These are phyloP conservation scores for Acromyrmex charruanus DNA, from an alignment of 1,140 invertebrate species.

Conservation along the genomic window DNA sequence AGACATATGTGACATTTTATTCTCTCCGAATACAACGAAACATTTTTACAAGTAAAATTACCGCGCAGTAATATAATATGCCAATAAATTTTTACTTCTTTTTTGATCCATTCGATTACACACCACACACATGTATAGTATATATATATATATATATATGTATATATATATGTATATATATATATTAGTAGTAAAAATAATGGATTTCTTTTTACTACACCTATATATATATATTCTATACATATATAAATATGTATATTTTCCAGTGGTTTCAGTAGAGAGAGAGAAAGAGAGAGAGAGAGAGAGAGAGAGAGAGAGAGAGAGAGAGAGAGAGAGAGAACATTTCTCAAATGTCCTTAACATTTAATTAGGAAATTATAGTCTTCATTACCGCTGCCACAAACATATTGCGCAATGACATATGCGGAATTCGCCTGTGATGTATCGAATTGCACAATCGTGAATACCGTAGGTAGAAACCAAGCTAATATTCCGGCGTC, in stretches of 20 bases:
- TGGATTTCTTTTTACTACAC: too few species aligned
- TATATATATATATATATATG: too few species aligned
- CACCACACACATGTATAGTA: too few species aligned
- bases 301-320: too few species aligned
- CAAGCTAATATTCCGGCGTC: constrained; percentile 41
- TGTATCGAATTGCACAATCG: constrained; percentile 2
- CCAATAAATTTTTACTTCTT: background rate
- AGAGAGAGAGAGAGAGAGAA: background rate
- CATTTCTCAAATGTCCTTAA: background rate
- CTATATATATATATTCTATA: too few species aligned
- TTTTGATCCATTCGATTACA: background rate
- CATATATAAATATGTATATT: too few species aligned
- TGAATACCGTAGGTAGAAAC: background rate
- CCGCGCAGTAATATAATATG: background rate
- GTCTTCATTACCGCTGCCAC: background rate
- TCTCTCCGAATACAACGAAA: background rate
- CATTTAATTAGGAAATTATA: background rate
- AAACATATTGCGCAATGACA: background rate
- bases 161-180: too few species aligned
- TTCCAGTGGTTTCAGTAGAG: too few species aligned
- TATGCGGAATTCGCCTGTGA: constrained; percentile 8
- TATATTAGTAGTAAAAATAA: too few species aligned
- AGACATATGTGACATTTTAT: background rate
- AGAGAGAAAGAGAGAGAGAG: too few species aligned
- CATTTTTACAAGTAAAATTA: background rate